Base-by-base conservation (phyloP, 2,797 vertebrate species). In the Siniperca scherzeri region DNA sequence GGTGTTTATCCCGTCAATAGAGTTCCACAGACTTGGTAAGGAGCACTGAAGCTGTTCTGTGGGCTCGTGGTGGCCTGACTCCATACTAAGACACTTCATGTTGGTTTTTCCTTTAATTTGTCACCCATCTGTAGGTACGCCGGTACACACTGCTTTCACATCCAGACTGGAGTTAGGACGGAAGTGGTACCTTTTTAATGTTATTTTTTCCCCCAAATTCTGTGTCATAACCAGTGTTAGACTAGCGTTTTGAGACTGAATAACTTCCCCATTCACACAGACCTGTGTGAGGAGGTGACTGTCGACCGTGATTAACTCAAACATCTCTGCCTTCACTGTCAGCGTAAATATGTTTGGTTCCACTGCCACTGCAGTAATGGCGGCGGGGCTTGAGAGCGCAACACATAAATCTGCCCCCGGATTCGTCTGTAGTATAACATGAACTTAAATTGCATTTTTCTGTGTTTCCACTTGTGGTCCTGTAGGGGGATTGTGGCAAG, bases 401-500 rank as follows among this genome's bases (percentile, higher is more conserved):
- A 17, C 40, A 33, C 13, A 65, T n/a, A 9, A 27, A 60, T n/a
- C 33, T 36, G 21, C 8, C 0, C 0, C 65, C 0, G 2, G 3
- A 40, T 40, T 33, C 0, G 0, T 42, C 10, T 2, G 0, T 40
- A 30, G 2, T 52, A 3, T 30, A 14, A 3, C 14, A 30, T 55
- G 0, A 19, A 14, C 6, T 56, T 25, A 30, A 48, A 36, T 50
- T 0, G 4, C 7, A 2, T 64, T 19, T 66, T 33, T 42, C 2
- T 70, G 7, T 85, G 42, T 66, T 57, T 59, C 0, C 83, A 0
- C 50, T 61, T 92, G 81, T 94, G 78, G 80, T 40, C 91, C 84
- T 95, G 1, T 92, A 99, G 99, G 94, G 99, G 99, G 19, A 98
- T 99, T 59, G 96, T 99, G 68, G 98, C 99, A 91, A 99, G 98